Evolutionary conservation across 2,113 vertebrate species (phyloP), one percentile per base, ranked within the genome.

Genomic region (Phylloscopus trochilus): DNA sequence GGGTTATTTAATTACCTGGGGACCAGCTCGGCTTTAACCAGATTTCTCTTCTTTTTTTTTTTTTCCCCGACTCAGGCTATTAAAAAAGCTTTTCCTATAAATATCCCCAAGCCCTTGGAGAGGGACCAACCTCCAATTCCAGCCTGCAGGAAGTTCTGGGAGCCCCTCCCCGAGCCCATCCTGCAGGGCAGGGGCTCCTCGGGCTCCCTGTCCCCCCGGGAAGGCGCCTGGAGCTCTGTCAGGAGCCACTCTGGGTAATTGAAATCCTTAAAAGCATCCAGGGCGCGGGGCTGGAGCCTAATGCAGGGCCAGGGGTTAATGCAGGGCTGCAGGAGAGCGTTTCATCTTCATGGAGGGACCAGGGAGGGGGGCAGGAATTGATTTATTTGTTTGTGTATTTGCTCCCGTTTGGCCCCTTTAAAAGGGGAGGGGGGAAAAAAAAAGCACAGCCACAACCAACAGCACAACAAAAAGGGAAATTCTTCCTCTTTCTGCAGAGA

Each of bases 301-400:
- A 91, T 90, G 97, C 90, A 20, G 90, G 92, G 76, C 69, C 89
- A 85, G 76, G 95, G 97, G 96, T 97, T 97, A 95, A 97, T 96
- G 96, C 82, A 53, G 64, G 59, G 27, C 78, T 62, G 49, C 69
- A 37, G 15, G 6, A 87, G 43, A 92, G 33, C 43, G 2, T 87
- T 94, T 64, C 46, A 55, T 80, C 92, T 68, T 7, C 3, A 3
- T 30, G 9, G 63, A 47, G 60, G 49, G 46, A 41, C 23, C 11
- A 13, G 30, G 37, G 31, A 13, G 30, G 37, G 31, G 41, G 0
- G 8, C 21, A 16, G 3, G 3, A 16, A 7, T 2, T 21, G 47
- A 39, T 58, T 44, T 1, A 16, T 66, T 67, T 58, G 6, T 43
- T 59, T 59, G 13, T 70, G 51, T 56, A 5, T 47, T 49, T 44